Evolutionary conservation across 2,797 vertebrate species (phyloP).

Genomic region (Scleropages formosus): DNA sequence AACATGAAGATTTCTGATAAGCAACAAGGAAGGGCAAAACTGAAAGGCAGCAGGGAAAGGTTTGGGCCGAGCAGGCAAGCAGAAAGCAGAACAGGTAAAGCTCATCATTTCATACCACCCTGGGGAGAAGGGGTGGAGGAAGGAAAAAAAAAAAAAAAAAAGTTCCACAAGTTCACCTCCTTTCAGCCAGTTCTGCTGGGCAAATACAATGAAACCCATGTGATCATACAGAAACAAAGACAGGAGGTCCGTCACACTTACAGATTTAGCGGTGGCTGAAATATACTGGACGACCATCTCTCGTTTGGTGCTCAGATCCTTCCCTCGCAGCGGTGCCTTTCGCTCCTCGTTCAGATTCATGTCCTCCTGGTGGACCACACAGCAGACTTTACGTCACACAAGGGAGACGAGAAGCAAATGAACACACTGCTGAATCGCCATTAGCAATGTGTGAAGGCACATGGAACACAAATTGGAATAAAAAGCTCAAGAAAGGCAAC

Average conservation of each 20-base stretch:
- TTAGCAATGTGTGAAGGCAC: neutral
- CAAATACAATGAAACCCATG: neutral
- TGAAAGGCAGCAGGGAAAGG: slow-evolving; percentile 54
- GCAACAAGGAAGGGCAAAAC: slow-evolving; percentile 32
- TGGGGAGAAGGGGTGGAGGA: slow-evolving; percentile 6
- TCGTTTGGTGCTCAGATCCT: slow-evolving; percentile 89
- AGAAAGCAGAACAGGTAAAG: slow-evolving; percentile 53
- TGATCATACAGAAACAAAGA: neutral
- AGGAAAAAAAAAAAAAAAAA: neutral
- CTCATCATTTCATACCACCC: slow-evolving; percentile 50
- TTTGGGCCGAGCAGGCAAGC: slow-evolving; percentile 54
- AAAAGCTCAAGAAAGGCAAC: neutral
- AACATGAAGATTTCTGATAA: slow-evolving; percentile 40
- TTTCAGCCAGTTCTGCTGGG: neutral
- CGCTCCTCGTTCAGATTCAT: slow-evolving; percentile 98
- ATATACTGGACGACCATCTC: slow-evolving; percentile 99
- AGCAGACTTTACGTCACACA: slow-evolving; percentile 1
- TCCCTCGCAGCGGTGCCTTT: slow-evolving; percentile 89
- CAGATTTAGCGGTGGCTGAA: slow-evolving; percentile 96
- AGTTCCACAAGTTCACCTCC: neutral
- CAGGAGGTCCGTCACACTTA: too few species aligned
- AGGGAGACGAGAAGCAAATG: neutral
- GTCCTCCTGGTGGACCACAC: slow-evolving; percentile 78
- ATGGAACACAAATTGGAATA: slow-evolving; percentile 23
- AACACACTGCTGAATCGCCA: too few species aligned